Evolutionary conservation across 2,888 invertebrate genomes (phyloP), one percentile per base, ranked within the genome.

Genomic region (Dryadula phaetusa): DNA sequence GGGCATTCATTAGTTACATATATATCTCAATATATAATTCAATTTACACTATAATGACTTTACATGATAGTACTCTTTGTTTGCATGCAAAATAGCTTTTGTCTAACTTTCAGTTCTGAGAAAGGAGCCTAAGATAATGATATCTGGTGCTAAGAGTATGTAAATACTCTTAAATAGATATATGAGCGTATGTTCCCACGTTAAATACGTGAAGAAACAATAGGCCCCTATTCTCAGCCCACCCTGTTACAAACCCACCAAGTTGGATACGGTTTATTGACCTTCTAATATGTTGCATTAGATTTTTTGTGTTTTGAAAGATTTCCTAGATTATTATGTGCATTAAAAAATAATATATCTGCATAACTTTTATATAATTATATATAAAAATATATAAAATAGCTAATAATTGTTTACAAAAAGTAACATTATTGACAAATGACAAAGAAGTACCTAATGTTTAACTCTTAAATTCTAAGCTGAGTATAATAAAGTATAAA

Each of bases 181-280:
- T 62, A 68, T 61, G 64, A 46, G 56, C 58, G 60, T 58, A 70
- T 73, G 82, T 87, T 91, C 90, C 86, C 91, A 91, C 89, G 88
- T 83, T 71, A 78, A 75, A 71, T 68, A 81, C 77, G 78, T 76
- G 74, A 72, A 77, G 76, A 85, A 84, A 91, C 90, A 92, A 91
- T 91, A 80, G 81, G 76, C 91, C 91, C 91, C 87, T 90, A 91
- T 90, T 74, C 76, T 77, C 75, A 74, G 87, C 78, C 90, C 90
- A 89, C 92, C 90, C 90, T 72, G 88, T 77, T 83, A 82, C 67
- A 44, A 69, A 74, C 72, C 70, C 62, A 76, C 76, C 70, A 72
- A 75, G 74, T 72, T 76, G 72, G 74, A 37, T 68, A 66, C 66
- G 74, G 89, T 81, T 84, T 84, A 79, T 78, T 80, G 81, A 78